These are phyloP conservation scores for Elaphurus davidianus DNA, from an alignment of 2,113 vertebrate species.

Conservation along the genomic window DNA sequence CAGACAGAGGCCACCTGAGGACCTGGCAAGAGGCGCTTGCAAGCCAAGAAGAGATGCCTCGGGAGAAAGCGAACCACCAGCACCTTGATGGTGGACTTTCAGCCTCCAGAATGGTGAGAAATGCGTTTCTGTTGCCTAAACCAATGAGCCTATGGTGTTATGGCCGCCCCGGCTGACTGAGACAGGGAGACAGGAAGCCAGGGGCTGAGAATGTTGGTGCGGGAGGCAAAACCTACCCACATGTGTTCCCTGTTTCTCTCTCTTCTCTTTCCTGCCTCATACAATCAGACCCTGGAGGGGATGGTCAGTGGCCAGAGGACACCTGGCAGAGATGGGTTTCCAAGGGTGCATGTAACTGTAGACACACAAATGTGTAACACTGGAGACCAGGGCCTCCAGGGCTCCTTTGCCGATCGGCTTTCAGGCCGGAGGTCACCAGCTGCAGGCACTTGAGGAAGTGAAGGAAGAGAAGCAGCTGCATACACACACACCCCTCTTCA, in stretches of 20 bases:
- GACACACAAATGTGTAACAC: background rate
- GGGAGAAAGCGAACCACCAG: background rate
- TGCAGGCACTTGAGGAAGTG: background rate
- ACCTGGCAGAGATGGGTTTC: background rate
- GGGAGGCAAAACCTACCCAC: background rate
- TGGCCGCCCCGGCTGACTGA: background rate
- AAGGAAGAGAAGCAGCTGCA: background rate
- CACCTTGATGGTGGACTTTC: background rate
- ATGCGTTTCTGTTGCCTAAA: background rate
- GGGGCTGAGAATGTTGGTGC: background rate
- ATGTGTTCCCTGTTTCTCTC: background rate
- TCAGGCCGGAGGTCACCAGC: background rate
- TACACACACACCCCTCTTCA: fast-evolving
- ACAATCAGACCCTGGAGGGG: background rate
- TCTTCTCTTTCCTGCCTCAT: background rate
- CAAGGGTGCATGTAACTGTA: background rate
- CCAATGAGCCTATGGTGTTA: background rate
- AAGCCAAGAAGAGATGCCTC: background rate
- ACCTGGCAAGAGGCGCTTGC: fast-evolving
- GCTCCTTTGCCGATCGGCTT: background rate
- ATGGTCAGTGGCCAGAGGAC: background rate
- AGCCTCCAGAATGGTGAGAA: background rate
- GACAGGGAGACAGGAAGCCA: background rate
- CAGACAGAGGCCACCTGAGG: background rate
- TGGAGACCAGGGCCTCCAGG: background rate